Evolutionary conservation across 2,113 vertebrate genomes (phyloP).

Genomic region (Crotalus viridis): DNA sequence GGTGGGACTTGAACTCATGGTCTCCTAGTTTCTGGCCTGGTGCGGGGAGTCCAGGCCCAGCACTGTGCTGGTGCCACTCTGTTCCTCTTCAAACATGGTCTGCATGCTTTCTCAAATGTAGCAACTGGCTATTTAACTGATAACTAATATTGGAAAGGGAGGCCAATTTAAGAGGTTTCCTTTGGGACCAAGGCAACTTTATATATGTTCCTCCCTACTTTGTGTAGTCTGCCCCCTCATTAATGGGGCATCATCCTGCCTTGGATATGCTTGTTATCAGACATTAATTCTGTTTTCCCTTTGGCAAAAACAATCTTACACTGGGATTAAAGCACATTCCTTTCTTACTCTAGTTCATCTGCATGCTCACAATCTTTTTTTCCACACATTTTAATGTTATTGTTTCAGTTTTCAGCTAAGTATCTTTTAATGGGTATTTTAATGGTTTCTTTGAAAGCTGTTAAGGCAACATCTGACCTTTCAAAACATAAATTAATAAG

Average conservation of each 20-base stretch:
- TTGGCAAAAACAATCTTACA: neutral
- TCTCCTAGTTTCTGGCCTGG: too few species aligned
- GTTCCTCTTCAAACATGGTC: neutral
- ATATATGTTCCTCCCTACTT: neutral
- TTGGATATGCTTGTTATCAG: neutral
- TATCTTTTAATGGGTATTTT: neutral
- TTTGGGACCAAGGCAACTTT: neutral
- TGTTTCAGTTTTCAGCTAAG: neutral
- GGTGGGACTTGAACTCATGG: too few species aligned
- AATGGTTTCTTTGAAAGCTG: neutral
- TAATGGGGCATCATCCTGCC: neutral
- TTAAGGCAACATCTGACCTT: neutral
- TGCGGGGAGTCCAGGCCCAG: neutral
- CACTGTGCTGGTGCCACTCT: neutral
- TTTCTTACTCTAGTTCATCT: neutral
- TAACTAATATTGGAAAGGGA: neutral
- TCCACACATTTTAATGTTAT: neutral
- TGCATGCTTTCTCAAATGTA: neutral
- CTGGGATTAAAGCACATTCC: neutral
- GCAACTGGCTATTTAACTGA: neutral
- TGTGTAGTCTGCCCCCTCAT: neutral
- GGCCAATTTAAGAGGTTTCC: neutral
- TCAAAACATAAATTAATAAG: neutral
- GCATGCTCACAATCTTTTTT: neutral
- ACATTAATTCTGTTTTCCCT: neutral